Evolutionary conservation across 2,113 vertebrate species (phyloP).

Genomic region (Climacteris rufus): DNA sequence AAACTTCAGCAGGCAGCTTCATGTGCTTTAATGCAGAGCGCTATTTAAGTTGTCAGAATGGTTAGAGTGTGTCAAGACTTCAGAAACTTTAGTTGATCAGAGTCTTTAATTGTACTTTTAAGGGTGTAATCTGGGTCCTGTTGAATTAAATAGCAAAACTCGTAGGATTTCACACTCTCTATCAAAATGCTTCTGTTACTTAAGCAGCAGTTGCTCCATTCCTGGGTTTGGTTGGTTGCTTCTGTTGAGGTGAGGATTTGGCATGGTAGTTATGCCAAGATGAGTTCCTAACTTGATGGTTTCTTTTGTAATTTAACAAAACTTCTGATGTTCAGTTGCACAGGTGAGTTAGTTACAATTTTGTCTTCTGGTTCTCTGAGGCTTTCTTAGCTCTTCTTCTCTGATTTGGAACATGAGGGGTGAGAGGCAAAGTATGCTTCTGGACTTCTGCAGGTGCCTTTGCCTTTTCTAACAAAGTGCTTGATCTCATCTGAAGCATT

Average conservation of each 20-base stretch:
- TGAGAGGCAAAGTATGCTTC: background rate
- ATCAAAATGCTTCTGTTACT: background rate
- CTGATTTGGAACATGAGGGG: background rate
- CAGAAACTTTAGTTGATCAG: background rate
- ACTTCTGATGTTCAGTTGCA: background rate
- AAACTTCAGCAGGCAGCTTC: background rate
- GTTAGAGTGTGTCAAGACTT: background rate
- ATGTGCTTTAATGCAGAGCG: background rate
- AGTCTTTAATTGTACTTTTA: background rate
- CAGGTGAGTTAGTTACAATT: background rate
- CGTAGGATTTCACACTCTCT: background rate
- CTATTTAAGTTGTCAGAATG: constrained; percentile 11
- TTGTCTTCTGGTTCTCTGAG: background rate
- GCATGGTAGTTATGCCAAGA: background rate
- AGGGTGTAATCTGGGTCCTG: background rate
- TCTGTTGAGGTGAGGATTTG: background rate
- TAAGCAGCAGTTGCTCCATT: background rate
- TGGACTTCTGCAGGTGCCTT: background rate
- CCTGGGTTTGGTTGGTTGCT: background rate
- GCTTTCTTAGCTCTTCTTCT: background rate
- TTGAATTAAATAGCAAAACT: background rate
- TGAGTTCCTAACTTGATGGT: background rate
- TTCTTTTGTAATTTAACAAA: background rate
- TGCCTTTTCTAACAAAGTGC: background rate
- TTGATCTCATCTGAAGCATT: background rate